Evolutionary conservation across 2,113 vertebrate species (phyloP).

Genomic region (Leucoraja erinaceus): DNA sequence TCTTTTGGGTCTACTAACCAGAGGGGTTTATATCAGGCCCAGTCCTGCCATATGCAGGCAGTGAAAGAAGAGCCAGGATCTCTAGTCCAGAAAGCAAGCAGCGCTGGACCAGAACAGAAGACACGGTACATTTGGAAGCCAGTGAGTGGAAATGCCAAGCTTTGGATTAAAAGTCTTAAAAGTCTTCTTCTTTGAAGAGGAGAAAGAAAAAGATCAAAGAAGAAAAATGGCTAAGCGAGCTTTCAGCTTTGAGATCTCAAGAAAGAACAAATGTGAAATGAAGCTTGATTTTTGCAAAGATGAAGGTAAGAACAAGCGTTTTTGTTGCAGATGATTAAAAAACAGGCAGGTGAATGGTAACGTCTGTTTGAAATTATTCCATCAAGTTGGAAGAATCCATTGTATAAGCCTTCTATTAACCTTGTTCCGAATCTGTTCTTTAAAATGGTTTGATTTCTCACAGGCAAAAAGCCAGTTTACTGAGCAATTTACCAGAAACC

Average conservation of each 20-base stretch:
- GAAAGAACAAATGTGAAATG: background rate
- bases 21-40: constrained; percentile 33
- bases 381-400: background rate
- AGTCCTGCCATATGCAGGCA: background rate
- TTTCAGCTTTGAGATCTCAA: background rate
- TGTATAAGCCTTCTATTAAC: background rate
- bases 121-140: background rate
- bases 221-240: background rate
- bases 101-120: background rate
- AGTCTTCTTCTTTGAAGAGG: background rate
- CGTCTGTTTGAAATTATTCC: background rate
- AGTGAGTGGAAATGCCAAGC: background rate
- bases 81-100: background rate
- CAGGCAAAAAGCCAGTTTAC: background rate
- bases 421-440: background rate
- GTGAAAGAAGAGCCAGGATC: background rate
- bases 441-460: background rate
- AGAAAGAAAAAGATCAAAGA: background rate
- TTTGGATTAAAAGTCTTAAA: background rate
- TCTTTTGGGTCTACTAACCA: background rate
- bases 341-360: background rate
- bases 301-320: background rate
- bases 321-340: background rate
- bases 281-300: background rate
- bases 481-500: background rate